Conservation (phyloP, 2,888 invertebrate genomes). For the Sinelater perroti region DNA sequence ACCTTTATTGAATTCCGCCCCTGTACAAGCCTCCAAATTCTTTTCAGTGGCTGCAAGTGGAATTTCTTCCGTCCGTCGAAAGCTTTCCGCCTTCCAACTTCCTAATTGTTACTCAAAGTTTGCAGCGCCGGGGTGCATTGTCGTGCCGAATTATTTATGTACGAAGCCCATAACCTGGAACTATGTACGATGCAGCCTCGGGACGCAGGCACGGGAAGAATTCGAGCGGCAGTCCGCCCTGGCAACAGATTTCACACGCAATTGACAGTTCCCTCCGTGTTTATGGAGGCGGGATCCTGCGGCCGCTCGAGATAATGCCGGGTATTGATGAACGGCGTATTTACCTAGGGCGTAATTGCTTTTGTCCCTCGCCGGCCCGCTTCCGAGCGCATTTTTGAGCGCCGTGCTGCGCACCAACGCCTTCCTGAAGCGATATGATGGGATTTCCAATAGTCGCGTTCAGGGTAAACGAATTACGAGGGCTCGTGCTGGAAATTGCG, state of each 20-base stretch:
- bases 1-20: no score
- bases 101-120: neutral
- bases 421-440: constrained; percentile 21
- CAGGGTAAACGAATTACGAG: constrained; percentile 21
- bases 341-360: constrained; percentile 29
- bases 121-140: constrained; percentile 11
- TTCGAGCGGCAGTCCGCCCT: constrained; percentile 17
- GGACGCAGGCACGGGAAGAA: constrained; percentile 21
- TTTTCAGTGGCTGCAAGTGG: no score
- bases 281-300: constrained; percentile 30
- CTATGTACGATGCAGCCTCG: constrained; percentile 8
- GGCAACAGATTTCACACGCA: constrained; percentile 31
- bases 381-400: neutral
- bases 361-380: constrained; percentile 22
- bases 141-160: constrained; percentile 12
- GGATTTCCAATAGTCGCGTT: constrained; percentile 26
- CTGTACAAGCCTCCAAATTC: no score
- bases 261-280: constrained; percentile 32
- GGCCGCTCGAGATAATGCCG: constrained; percentile 23
- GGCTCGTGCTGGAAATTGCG: constrained; percentile 17
- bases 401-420: constrained; percentile 3
- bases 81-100: no score
- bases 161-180: constrained; percentile 22
- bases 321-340: constrained; percentile 36
- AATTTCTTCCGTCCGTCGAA: no score